These are phyloP conservation scores for Odontesthes bonariensis DNA, from an alignment of 2,113 vertebrate species.

Conservation along the genomic window DNA sequence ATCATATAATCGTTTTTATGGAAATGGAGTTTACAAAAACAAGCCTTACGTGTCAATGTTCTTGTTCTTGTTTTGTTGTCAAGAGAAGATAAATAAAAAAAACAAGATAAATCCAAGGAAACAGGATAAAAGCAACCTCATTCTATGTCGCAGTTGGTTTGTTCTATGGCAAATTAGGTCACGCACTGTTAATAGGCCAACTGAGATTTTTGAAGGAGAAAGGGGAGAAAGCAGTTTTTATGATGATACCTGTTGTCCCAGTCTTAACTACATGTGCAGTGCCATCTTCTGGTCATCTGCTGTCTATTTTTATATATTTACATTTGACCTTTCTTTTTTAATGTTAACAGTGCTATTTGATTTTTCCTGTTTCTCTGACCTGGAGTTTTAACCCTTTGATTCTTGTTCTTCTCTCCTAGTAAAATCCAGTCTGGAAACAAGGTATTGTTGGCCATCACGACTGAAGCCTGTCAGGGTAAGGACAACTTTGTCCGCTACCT, in stretches of 20 bases:
- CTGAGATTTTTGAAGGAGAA: constrained; percentile 5
- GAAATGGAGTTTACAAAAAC: too few species aligned
- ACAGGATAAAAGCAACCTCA: constrained; percentile 3
- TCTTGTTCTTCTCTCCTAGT: constrained; percentile 75
- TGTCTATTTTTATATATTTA: neutral
- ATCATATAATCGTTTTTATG: too few species aligned
- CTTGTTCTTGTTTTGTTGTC: too few species aligned
- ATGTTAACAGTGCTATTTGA: neutral
- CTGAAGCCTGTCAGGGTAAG: constrained; percentile 93
- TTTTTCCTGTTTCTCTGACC: constrained; percentile 1
- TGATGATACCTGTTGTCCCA: neutral
- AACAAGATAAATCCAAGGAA: too few species aligned
- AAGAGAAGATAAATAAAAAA: neutral
- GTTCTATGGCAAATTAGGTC: constrained; percentile 45
- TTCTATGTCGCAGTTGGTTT: constrained; percentile 34
- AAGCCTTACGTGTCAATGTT: too few species aligned
- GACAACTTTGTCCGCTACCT: constrained; percentile 99
- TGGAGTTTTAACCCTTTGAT: neutral
- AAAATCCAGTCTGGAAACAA: constrained; percentile 91
- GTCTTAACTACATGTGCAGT: neutral
- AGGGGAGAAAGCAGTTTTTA: neutral
- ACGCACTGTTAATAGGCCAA: constrained; percentile 26
- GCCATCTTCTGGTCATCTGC: neutral
- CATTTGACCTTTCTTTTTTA: neutral
- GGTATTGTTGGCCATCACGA: constrained; percentile 88